Evolutionary conservation across 2,888 invertebrate genomes (phyloP).

Genomic region (Acheta domesticus): DNA sequence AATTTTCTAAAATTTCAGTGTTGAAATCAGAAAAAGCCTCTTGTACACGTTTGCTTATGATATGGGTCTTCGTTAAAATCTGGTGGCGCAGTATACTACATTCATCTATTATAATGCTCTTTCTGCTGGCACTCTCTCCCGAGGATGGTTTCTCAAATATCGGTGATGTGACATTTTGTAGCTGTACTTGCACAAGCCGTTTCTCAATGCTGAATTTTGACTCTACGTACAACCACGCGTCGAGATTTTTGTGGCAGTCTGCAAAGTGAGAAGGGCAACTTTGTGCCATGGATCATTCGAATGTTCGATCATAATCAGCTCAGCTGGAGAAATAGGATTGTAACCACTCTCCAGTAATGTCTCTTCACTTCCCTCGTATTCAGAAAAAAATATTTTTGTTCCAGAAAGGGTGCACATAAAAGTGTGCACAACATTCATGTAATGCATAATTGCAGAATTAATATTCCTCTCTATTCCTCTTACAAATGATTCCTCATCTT

Average conservation of each 20-base stretch:
- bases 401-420: slow-evolving; percentile 19
- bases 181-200: not conserved
- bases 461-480: slow-evolving; percentile 25
- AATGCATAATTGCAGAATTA: slow-evolving; percentile 21
- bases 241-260: slow-evolving; percentile 26
- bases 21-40: not conserved
- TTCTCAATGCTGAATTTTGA: slow-evolving; percentile 23
- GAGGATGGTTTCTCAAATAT: not conserved
- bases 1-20: not conserved
- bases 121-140: not conserved
- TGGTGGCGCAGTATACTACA: slow-evolving; percentile 28
- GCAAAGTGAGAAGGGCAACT: slow-evolving; percentile 23
- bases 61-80: slow-evolving; percentile 23
- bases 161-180: not conserved
- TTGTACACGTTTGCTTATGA: slow-evolving; percentile 19
- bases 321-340: not conserved
- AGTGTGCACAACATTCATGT: slow-evolving; percentile 25
- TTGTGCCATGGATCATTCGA: not conserved
- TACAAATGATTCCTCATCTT: slow-evolving; percentile 26
- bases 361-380: not conserved
- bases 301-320: not conserved
- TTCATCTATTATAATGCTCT: slow-evolving; percentile 26
- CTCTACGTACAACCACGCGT: slow-evolving; percentile 27
- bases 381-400: not conserved
- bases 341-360: not conserved